Evolutionary conservation across 2,113 vertebrate genomes (phyloP).

Genomic region (Calypte anna): DNA sequence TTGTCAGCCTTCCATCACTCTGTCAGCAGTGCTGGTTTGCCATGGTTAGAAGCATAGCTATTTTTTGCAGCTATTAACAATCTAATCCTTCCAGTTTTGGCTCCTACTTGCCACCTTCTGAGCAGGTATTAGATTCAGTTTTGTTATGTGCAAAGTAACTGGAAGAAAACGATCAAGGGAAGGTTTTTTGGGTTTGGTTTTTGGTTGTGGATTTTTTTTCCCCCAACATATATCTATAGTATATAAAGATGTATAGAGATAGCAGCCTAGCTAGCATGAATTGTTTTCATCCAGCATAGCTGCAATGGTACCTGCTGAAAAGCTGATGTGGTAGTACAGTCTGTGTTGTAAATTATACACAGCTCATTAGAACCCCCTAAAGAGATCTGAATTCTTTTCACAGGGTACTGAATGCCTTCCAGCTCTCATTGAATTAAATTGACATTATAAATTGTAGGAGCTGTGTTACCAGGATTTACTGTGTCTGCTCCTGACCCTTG

Average conservation of each 20-base stretch:
- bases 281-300: neutral
- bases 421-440: neutral
- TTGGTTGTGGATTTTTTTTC: neutral
- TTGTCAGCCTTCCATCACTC: conserved; percentile 4
- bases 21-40: neutral
- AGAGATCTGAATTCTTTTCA: neutral
- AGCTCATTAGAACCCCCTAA: neutral
- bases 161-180: neutral
- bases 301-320: neutral
- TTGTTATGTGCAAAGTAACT: neutral
- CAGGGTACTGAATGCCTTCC: neutral
- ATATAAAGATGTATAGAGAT: neutral
- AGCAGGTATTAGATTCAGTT: neutral
- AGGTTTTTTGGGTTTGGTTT: neutral
- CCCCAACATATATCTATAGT: neutral
- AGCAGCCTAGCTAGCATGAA: neutral
- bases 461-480: neutral
- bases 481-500: neutral
- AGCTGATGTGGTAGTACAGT: neutral
- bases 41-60: neutral
- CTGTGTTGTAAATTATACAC: neutral
- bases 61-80: conserved; percentile 18
- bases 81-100: neutral
- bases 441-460: neutral
- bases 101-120: conserved; percentile 3